These are phyloP conservation scores for Lithosia quadra DNA, from an alignment of 2,888 invertebrate species.

Conservation along the genomic window DNA sequence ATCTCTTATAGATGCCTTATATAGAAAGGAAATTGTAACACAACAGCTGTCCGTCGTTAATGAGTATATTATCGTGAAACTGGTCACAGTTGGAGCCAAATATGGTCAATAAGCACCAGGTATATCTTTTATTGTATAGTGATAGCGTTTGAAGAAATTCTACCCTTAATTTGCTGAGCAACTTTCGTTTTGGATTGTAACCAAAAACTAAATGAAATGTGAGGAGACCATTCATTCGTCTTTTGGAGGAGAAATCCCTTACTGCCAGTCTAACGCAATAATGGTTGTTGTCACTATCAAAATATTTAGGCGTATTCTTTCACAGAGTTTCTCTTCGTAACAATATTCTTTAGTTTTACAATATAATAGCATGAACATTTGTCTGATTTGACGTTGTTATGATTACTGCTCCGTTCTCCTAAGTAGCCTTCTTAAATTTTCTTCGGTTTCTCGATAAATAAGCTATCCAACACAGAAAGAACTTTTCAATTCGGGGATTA, in stretches of 20 bases:
- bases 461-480: too few relatives aligned
- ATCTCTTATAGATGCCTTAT: constrained; percentile 40
- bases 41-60: constrained; percentile 34
- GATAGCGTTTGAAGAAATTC: constrained; percentile 7
- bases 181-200: constrained; percentile 1
- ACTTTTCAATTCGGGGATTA: too few relatives aligned
- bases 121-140: background rate
- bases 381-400: too few relatives aligned
- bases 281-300: too few relatives aligned
- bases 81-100: constrained; percentile 9
- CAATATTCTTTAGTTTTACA: too few relatives aligned
- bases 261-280: too few relatives aligned
- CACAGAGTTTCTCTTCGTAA: too few relatives aligned
- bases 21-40: constrained; percentile 44
- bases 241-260: background rate
- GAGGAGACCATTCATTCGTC: background rate
- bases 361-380: too few relatives aligned
- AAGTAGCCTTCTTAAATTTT: too few relatives aligned
- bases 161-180: background rate
- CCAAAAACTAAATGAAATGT: background rate
- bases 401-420: too few relatives aligned
- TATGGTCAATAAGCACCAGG: constrained; percentile 12
- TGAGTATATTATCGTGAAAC: constrained; percentile 42
- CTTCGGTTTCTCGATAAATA: too few relatives aligned
- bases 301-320: too few relatives aligned